Evolutionary conservation across 2,797 vertebrate species (phyloP).

Genomic region (Nothura maculosa): DNA sequence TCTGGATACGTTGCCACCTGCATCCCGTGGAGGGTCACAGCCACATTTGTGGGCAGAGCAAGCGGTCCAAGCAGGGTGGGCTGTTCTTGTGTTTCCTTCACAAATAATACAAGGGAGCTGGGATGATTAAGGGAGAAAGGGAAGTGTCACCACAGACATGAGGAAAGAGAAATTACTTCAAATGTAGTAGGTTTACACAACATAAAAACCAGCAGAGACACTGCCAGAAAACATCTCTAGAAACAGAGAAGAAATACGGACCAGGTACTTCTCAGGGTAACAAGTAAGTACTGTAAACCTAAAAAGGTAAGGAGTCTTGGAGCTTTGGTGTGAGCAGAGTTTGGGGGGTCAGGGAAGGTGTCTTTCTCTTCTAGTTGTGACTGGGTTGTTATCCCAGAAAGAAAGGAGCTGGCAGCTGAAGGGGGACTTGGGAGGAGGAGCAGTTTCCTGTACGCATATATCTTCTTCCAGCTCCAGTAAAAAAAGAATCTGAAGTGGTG

Average conservation of each 20-base stretch:
- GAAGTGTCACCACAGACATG: not conserved
- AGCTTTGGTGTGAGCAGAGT: rapidly evolving
- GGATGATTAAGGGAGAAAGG: not conserved
- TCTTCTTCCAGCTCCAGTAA: not conserved
- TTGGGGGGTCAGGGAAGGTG: not conserved
- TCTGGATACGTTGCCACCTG: not conserved
- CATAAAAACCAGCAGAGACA: not conserved
- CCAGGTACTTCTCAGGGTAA: not conserved
- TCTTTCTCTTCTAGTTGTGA: rapidly evolving
- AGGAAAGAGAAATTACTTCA: rapidly evolving
- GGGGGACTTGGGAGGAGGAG: not conserved
- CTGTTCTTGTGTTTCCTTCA: not conserved
- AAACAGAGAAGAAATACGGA: not conserved
- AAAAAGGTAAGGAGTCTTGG: not conserved
- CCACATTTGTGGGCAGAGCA: not conserved
- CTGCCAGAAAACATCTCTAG: not conserved
- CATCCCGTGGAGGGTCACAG: not conserved
- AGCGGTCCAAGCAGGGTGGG: not conserved
- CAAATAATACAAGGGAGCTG: rapidly evolving
- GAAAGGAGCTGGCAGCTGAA: not conserved
- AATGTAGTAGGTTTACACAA: not conserved
- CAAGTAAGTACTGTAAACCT: not conserved
- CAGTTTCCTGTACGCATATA: not conserved
- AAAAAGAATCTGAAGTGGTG: not conserved
- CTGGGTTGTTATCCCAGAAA: not conserved